Evolutionary conservation across 2,113 vertebrate species (phyloP), one percentile per base, ranked within the genome.

Genomic region (Misgurnus mizolepis): DNA sequence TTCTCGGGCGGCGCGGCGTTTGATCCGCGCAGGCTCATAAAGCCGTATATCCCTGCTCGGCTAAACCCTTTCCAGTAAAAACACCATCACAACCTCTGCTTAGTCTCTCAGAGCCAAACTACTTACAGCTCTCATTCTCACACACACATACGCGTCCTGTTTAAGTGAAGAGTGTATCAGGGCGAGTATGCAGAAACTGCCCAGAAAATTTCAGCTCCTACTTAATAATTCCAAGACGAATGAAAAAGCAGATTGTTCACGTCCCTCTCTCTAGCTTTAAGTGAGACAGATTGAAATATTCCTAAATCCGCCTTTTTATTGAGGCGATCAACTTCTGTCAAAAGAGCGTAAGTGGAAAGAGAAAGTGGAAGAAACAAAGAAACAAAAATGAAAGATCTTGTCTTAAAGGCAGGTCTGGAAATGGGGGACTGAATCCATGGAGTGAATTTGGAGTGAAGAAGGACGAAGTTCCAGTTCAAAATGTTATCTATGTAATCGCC

Each of bases 201-300:
- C 85, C 74, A 86, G 67, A 87, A 83, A 85, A 89, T 76, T 43
- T 77, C 78, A 81, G 80, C 83, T 88, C 82, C 84, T 83, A 77
- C 84, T 86, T 82, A 84, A 74, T 34, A 79, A 81, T 55, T 80
- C 53, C 87, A 88, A 86, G 84, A 71, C 80, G 83, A 88, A 86
- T 73, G 84, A 80, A 89, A 85, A 86, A 85, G 85, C 72, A 14
- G 45, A 55, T 87, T 85, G 86, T 82, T 88, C 17, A 67, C 11
- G 43, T 58, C 86, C 64, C 79, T 73, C 74, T 76, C 74, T 76
- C 17, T 70, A 82, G 75, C 82, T 71, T 66, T 47, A 83, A 53
- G 5, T 14, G 66, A 71, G 79, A 76, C 83, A 81, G 55, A 56
- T 83, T 58, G 76, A 66, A 72, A 73, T 64, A 53, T 75, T 58